Percentiles rank a stretch among this genome's conserved stretches.
Evolutionary conservation across 2,113 vertebrate species (phyloP).

Genomic region (Clupea harengus): DNA sequence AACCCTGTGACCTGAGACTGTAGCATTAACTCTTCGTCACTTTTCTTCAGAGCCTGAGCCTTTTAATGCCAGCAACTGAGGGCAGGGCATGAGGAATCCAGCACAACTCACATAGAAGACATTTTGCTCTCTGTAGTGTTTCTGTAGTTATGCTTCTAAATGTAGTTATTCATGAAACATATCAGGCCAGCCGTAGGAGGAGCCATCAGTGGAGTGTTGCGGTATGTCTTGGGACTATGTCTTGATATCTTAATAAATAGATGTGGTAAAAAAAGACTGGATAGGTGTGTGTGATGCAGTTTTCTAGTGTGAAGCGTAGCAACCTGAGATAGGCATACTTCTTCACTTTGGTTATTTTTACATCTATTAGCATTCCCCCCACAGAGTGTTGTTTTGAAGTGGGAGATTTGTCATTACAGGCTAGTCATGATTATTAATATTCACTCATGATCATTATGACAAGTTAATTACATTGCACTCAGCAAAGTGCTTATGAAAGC

Average conservation of each 20-base stretch:
- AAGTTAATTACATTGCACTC: not conserved
- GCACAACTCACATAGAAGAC: not conserved
- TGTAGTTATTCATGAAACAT: not conserved
- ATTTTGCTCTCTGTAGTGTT: not conserved
- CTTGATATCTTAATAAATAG: no score
- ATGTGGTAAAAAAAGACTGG: no score
- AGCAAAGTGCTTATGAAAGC: not conserved
- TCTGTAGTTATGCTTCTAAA: not conserved
- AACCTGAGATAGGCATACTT: no score
- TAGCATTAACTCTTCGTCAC: not conserved
- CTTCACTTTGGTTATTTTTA: no score
- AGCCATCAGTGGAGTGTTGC: no score
- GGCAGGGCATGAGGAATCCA: not conserved
- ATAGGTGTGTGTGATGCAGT: no score
- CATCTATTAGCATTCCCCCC: no score
- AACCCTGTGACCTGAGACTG: constrained; percentile 1
- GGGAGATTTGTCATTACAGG: not conserved
- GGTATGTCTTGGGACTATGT: no score
- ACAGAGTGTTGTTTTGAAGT: not conserved
- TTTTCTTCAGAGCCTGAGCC: not conserved
- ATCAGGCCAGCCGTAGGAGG: not conserved
- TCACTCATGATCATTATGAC: not conserved
- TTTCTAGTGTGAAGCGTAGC: not conserved
- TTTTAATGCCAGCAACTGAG: not conserved
- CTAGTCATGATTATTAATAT: not conserved